These are phyloP conservation scores for Pantherophis guttatus DNA, from an alignment of 2,113 vertebrate species.

Conservation along the genomic window DNA sequence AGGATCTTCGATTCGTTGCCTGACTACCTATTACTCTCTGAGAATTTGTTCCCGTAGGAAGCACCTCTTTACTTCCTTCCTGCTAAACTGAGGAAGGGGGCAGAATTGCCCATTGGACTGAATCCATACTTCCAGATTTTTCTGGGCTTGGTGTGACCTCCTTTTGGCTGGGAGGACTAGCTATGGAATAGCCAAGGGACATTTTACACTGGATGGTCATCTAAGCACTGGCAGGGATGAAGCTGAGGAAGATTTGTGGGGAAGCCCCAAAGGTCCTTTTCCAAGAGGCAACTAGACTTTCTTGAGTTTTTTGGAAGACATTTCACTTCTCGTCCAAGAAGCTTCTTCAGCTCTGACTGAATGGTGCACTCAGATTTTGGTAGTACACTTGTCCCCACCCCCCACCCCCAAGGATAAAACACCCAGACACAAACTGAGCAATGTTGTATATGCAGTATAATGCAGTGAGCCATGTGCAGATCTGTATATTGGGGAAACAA, in stretches of 20 bases:
- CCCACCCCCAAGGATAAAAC: too few relatives aligned
- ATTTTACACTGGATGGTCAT: constrained; percentile 58
- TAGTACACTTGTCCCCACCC: too few relatives aligned
- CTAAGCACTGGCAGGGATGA: constrained; percentile 36
- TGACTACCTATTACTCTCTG: constrained; percentile 18
- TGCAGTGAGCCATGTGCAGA: too few relatives aligned
- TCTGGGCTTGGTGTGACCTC: constrained; percentile 5
- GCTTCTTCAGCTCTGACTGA: too few relatives aligned
- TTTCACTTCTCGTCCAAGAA: too few relatives aligned
- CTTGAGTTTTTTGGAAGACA: too few relatives aligned
- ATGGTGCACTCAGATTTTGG: too few relatives aligned
- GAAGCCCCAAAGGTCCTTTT: background rate
- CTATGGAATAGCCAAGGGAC: background rate
- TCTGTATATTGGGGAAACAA: too few relatives aligned
- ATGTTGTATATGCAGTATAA: too few relatives aligned
- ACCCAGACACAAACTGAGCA: too few relatives aligned
- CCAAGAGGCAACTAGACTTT: too few relatives aligned
- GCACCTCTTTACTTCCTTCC: constrained; percentile 30
- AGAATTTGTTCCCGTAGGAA: constrained; percentile 29
- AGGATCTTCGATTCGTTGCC: constrained; percentile 17
- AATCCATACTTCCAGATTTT: constrained; percentile 14
- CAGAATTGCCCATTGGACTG: background rate
- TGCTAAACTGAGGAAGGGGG: constrained; percentile 20
- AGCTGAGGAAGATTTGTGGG: background rate
- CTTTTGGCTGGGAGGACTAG: background rate